Evolutionary conservation across 2,113 vertebrate genomes (phyloP), one percentile per base, ranked within the genome.

Genomic region (Pituophis catenifer): DNA sequence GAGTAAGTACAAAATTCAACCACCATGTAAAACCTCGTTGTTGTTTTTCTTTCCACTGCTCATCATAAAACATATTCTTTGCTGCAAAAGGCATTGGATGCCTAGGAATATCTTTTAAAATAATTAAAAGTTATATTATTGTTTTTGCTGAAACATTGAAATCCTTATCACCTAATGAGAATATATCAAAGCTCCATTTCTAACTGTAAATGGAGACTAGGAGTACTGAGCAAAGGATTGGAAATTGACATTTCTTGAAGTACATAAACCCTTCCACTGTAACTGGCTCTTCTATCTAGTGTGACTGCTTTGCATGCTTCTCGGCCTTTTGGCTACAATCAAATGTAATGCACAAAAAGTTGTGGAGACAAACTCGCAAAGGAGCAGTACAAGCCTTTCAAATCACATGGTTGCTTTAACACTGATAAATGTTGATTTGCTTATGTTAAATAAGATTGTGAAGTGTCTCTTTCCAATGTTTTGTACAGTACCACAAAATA

Each of bases 21-120:
- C 99, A 99, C 98, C 99, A 99, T 0, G 98, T 98, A 94, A 99
- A 99, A 26, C 98, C 99, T 50, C 97, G 96, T 86, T 99, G 98
- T 94, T 99, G 99, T 96, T 99, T 99, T 94, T 99, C 99, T 44
- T 99, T 98, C 99, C 99, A 99, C 13, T 99, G 97, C 86, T 99
- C 99, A 65, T 99, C 99, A 1, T 99, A 99, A 97, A 99, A 99
- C 98, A 99, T 98, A 94, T 99, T 99, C 96, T 98, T 99, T 55
- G 99, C 99, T 89, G 98, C 99, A 96, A 99, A 99, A 1, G 99
- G 99, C 98, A 99, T 97, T 0, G 99, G 99, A 88, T 99, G 99
- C 57, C 99, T 98, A 24, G 99, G 99, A 90, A 99, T 98, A 62
- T 94, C 99, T 99, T 88, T 52, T 33, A 48, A 4, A 54, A 55